Conservation (phyloP, 1,140 invertebrate genomes). For the Ylistrum balloti region DNA sequence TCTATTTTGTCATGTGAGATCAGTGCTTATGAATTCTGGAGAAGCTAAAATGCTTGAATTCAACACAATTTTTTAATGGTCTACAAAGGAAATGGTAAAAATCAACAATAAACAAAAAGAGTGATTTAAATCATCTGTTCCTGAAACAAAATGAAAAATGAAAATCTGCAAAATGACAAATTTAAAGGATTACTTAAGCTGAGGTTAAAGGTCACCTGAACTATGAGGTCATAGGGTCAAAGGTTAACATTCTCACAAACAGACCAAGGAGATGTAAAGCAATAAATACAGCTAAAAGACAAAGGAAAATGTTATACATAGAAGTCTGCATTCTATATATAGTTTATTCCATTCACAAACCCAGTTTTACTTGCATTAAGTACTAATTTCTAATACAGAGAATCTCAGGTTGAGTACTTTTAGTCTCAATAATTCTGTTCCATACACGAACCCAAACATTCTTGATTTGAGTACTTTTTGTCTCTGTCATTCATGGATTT, state of each 20-base stretch:
- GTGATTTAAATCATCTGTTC: background rate
- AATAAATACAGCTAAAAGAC: background rate
- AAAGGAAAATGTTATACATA: background rate
- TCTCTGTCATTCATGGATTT: background rate
- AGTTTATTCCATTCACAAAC: background rate
- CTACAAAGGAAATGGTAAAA: background rate
- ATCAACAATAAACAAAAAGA: background rate
- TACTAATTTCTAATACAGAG: background rate
- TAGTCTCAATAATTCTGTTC: no score
- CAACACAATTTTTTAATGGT: background rate
- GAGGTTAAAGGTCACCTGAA: background rate
- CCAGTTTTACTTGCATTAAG: background rate
- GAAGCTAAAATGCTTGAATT: background rate
- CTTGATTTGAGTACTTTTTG: background rate
- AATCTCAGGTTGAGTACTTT: background rate
- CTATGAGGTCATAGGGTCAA: background rate
- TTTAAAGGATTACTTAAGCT: background rate
- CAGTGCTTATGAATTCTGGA: background rate
- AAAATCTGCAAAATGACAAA: constrained; percentile 11
- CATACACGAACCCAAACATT: background rate
- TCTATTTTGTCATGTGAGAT: background rate
- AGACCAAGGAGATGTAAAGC: background rate
- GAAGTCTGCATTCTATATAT: background rate
- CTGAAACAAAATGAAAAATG: background rate
- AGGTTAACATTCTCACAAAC: background rate